Evolutionary conservation across 1,140 invertebrate genomes (phyloP).

Genomic region (Caenorhabditis latens): DNA sequence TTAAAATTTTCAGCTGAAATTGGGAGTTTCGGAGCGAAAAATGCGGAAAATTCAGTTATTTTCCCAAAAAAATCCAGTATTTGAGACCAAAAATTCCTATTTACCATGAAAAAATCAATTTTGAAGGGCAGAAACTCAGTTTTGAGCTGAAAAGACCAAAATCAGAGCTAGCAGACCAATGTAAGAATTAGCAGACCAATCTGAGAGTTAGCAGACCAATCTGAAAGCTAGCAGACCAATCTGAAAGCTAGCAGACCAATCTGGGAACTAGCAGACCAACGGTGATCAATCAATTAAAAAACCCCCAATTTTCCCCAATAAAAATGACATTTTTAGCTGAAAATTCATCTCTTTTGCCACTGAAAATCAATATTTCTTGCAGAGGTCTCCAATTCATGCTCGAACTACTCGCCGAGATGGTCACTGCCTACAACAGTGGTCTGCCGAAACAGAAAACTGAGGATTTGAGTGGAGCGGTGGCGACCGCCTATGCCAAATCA

Average conservation of each 20-base stretch:
- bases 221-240: too few species aligned
- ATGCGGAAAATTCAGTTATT: too few species aligned
- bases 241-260: too few species aligned
- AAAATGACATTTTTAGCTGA: neutral
- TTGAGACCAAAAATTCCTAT: neutral
- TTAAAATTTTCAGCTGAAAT: neutral
- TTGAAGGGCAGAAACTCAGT: neutral
- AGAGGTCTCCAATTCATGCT: slow-evolving; percentile 69
- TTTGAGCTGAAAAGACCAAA: neutral
- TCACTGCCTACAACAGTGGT: slow-evolving; percentile 58
- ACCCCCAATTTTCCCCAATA: too few species aligned
- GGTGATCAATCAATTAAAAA: too few species aligned
- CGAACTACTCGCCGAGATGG: slow-evolving; percentile 66
- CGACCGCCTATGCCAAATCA: slow-evolving; percentile 64
- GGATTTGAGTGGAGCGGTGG: slow-evolving; percentile 59
- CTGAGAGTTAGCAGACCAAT: too few species aligned
- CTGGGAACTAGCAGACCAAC: too few species aligned
- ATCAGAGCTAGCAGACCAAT: neutral
- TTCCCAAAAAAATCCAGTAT: neutral
- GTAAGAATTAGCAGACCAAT: too few species aligned
- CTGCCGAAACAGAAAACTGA: slow-evolving; percentile 62
- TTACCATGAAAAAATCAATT: too few species aligned
- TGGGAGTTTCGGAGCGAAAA: neutral
- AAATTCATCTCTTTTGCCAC: neutral
- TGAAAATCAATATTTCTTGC: slow-evolving; percentile 23